Conservation (phyloP, 1,140 invertebrate genomes). For the Bombus polaris region DNA sequence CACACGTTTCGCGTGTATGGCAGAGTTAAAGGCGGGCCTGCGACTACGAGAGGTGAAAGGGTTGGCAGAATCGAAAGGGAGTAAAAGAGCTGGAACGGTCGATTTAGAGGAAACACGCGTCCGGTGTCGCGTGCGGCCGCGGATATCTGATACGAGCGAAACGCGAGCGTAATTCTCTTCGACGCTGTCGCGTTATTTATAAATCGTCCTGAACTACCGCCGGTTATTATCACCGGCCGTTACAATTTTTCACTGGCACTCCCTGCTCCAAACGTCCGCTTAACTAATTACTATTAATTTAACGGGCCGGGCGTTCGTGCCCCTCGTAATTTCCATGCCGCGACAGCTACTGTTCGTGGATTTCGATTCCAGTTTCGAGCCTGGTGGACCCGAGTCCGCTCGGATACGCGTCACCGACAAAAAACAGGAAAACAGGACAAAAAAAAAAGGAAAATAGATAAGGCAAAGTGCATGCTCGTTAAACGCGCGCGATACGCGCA, state of each 20-base stretch:
- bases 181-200: constrained; percentile 51
- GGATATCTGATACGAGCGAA: constrained; percentile 43
- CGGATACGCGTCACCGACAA: too few species aligned
- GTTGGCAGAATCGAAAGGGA: background rate
- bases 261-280: constrained; percentile 38
- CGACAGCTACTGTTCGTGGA: background rate
- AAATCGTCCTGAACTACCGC: constrained; percentile 40
- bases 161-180: constrained; percentile 40
- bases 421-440: background rate
- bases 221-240: constrained; percentile 49
- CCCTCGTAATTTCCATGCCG: constrained; percentile 28
- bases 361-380: constrained; percentile 20
- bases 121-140: constrained; percentile 39
- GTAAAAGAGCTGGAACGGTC: constrained; percentile 32
- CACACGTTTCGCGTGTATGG: constrained; percentile 1
- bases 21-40: constrained; percentile 26
- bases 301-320: constrained; percentile 15
- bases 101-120: constrained; percentile 52
- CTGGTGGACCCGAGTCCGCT: too few species aligned
- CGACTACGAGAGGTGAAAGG: background rate
- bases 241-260: constrained; percentile 45
- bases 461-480: constrained; percentile 37
- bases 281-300: constrained; percentile 55
- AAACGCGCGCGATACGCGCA: constrained; percentile 24
- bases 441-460: background rate